phyloP scores from a whole-genome alignment of 37 sponge, comb jelly and placozoan genomes.

The Ianthella basta region DNA sequence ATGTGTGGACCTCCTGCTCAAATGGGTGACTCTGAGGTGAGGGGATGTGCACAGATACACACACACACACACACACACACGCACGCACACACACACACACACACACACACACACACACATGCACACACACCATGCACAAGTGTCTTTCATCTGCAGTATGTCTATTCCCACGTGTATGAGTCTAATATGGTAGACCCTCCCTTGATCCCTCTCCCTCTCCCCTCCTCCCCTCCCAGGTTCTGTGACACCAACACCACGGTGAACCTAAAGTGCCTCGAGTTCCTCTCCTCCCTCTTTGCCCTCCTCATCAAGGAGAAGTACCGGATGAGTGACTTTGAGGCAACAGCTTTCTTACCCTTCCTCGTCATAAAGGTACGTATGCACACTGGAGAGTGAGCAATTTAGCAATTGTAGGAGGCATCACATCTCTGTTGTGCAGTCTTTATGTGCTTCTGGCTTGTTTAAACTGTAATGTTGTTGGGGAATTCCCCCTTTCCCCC shows the following conservation, averaged over 20 bases:
- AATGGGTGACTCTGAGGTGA: constrained; percentile 84
- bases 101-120: constrained; percentile 15
- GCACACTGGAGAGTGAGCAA: no score
- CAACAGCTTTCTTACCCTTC: constrained; percentile 77
- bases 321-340: constrained; percentile 84
- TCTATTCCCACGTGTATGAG: background rate
- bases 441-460: no score
- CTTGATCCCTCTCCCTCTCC: no score
- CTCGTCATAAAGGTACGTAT: constrained; percentile 80
- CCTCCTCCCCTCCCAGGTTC: background rate
- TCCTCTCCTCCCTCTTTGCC: constrained; percentile 59
- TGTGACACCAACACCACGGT: constrained; percentile 87
- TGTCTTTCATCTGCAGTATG: no score
- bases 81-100: background rate
- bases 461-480: no score
- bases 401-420: no score
- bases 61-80: no score
- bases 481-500: background rate
- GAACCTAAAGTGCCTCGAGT: constrained; percentile 82
- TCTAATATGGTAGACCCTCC: no score
- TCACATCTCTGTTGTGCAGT: no score
- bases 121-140: background rate
- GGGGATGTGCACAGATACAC: background rate
- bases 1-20: constrained; percentile 74
- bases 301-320: constrained; percentile 52